phyloP scores from a whole-genome alignment of 2,113 vertebrate species.

The Balaeniceps rex region DNA sequence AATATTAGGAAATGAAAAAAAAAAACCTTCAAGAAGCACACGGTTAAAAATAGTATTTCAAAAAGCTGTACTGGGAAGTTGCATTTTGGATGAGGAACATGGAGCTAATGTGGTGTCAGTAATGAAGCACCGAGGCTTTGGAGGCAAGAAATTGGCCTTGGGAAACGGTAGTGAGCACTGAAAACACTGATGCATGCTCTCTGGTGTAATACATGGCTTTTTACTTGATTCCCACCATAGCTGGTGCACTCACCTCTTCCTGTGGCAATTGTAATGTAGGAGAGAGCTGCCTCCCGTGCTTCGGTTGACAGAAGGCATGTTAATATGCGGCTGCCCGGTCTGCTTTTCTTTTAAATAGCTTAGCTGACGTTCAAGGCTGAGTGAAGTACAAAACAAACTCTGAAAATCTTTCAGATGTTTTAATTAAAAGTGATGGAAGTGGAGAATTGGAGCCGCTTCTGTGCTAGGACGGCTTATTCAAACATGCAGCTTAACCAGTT shows the following conservation, averaged over 20 bases:
- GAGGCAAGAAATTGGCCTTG: neutral
- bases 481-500: slow-evolving; percentile 51
- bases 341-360: slow-evolving; percentile 43
- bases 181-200: neutral
- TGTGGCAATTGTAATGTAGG: neutral
- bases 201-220: neutral
- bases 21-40: neutral
- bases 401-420: slow-evolving; percentile 66
- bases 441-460: slow-evolving; percentile 55
- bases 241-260: slow-evolving; percentile 34
- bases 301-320: slow-evolving; percentile 53
- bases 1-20: neutral
- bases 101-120: neutral
- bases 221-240: neutral
- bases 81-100: neutral
- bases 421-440: slow-evolving; percentile 73
- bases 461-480: slow-evolving; percentile 46
- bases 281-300: slow-evolving; percentile 26
- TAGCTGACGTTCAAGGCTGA: slow-evolving; percentile 56
- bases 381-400: slow-evolving; percentile 64
- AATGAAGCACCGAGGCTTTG: neutral
- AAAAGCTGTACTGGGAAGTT: neutral
- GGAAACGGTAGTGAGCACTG: neutral
- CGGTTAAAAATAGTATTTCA: neutral
- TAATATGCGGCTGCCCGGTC: slow-evolving; percentile 27